These are phyloP conservation scores for Muraenolepis orangiensis DNA, from an alignment of 2,797 vertebrate genomes.

Conservation along the genomic window DNA sequence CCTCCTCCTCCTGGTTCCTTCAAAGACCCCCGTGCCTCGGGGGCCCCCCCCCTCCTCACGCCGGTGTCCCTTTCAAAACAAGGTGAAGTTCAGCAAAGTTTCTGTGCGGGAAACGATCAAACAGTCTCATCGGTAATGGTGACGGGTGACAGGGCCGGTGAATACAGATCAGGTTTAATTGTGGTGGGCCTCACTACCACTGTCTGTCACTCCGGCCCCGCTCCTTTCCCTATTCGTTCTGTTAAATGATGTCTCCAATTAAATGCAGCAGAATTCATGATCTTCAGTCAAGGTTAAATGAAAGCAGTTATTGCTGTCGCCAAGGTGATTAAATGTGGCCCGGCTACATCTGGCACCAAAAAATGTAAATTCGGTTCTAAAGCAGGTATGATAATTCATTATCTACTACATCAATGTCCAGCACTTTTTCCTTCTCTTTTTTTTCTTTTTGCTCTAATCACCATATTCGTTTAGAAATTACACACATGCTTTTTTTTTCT, in stretches of 20 bases:
- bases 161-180: slow-evolving; percentile 99
- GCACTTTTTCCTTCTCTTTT: too few species aligned
- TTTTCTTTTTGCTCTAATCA: slow-evolving; percentile 97
- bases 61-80: slow-evolving; percentile 88
- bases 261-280: slow-evolving; percentile 99
- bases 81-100: slow-evolving; percentile 88
- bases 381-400: slow-evolving; percentile 99
- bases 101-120: slow-evolving; percentile 87
- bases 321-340: slow-evolving; percentile 99
- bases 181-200: slow-evolving; percentile 97
- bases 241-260: slow-evolving; percentile 99
- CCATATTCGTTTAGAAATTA: slow-evolving; percentile 94
- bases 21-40: slow-evolving; percentile 45
- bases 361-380: slow-evolving; percentile 99
- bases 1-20: neutral
- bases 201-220: slow-evolving; percentile 98
- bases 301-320: slow-evolving; percentile 99
- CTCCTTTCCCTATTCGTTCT: slow-evolving; percentile 99
- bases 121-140: slow-evolving; percentile 91
- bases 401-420: slow-evolving; percentile 87
- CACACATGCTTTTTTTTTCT: slow-evolving; percentile 60
- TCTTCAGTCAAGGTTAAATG: slow-evolving; percentile 99
- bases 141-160: slow-evolving; percentile 92
- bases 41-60: slow-evolving; percentile 64
- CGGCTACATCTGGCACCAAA: slow-evolving; percentile 98